Evolutionary conservation across 2,113 vertebrate genomes (phyloP).

Genomic region (Merops nubicus): DNA sequence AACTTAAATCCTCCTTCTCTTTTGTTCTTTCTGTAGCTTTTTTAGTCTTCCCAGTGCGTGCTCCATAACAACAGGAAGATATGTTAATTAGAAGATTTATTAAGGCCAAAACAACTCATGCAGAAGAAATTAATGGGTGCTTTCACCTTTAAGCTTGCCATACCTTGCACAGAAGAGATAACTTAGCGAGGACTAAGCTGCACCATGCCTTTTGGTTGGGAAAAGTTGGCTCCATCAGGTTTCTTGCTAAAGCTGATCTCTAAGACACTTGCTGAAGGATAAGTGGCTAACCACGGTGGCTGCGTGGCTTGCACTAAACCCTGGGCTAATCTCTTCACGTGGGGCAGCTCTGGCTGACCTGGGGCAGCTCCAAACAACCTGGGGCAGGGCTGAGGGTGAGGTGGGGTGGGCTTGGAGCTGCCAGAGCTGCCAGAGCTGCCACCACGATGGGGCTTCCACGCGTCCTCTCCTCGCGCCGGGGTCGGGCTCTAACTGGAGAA

Average conservation of each 20-base stretch:
- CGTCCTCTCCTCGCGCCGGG: background rate
- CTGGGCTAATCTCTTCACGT: background rate
- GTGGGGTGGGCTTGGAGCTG: background rate
- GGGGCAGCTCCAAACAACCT: too few species aligned
- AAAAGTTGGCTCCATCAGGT: conserved; percentile 21
- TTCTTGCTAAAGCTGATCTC: conserved; percentile 3
- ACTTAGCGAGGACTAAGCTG: conserved; percentile 45
- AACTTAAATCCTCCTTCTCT: conserved; percentile 60
- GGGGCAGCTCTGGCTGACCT: too few species aligned
- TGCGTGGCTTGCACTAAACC: conserved; percentile 40
- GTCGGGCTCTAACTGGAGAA: background rate
- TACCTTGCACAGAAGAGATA: conserved; percentile 54
- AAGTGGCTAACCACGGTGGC: conserved; percentile 18
- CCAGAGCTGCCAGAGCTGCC: background rate
- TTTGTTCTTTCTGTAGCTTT: conserved; percentile 84
- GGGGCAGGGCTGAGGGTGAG: too few species aligned
- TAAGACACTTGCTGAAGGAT: background rate
- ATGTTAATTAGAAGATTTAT: conserved; percentile 87
- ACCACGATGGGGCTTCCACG: background rate
- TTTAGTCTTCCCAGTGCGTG: conserved; percentile 87
- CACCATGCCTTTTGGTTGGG: background rate
- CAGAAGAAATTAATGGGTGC: conserved; percentile 69
- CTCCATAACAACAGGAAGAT: conserved; percentile 86
- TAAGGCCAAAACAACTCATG: conserved; percentile 64
- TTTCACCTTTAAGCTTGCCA: conserved; percentile 63